phyloP scores from a whole-genome alignment of 2,797 vertebrate species.

The Xenopus petersii region DNA sequence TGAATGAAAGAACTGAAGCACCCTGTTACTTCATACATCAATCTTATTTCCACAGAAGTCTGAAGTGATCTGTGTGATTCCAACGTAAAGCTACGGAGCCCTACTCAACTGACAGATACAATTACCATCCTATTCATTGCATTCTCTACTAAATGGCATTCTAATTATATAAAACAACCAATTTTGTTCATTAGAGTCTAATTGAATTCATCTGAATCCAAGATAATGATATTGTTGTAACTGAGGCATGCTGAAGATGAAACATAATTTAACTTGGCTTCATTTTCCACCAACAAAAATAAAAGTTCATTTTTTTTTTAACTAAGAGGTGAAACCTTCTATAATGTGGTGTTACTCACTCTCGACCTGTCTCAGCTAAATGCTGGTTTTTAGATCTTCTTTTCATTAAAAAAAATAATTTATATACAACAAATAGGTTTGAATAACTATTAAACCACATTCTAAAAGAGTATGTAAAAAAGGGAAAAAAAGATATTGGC shows the following conservation, averaged over 20 bases:
- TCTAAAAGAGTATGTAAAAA: no score
- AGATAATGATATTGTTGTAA: slow-evolving; percentile 55
- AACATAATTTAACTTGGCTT: slow-evolving; percentile 56
- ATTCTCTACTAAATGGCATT: slow-evolving; percentile 52
- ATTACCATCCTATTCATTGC: slow-evolving; percentile 54
- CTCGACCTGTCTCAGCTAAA: not conserved
- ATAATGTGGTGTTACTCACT: slow-evolving; percentile 33
- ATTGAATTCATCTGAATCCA: slow-evolving; percentile 61
- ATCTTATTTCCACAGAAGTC: slow-evolving; percentile 19
- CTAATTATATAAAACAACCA: slow-evolving; percentile 59
- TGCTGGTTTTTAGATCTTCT: not conserved
- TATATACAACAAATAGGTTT: no score
- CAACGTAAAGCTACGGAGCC: slow-evolving; percentile 9
- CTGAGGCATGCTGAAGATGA: slow-evolving; percentile 54
- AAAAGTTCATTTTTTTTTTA: slow-evolving; percentile 55
- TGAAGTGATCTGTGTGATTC: slow-evolving; percentile 22
- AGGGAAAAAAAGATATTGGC: no score
- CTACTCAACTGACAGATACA: slow-evolving; percentile 31
- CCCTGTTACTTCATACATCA: slow-evolving; percentile 25
- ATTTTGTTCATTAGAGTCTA: slow-evolving; percentile 60
- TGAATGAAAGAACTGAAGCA: not conserved
- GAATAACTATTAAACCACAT: no score
- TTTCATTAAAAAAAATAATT: not conserved
- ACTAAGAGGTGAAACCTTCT: slow-evolving; percentile 51
- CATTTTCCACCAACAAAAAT: slow-evolving; percentile 53